Base-by-base conservation (phyloP, 2,888 invertebrate species). In the Leptura quadrifasciata region DNA sequence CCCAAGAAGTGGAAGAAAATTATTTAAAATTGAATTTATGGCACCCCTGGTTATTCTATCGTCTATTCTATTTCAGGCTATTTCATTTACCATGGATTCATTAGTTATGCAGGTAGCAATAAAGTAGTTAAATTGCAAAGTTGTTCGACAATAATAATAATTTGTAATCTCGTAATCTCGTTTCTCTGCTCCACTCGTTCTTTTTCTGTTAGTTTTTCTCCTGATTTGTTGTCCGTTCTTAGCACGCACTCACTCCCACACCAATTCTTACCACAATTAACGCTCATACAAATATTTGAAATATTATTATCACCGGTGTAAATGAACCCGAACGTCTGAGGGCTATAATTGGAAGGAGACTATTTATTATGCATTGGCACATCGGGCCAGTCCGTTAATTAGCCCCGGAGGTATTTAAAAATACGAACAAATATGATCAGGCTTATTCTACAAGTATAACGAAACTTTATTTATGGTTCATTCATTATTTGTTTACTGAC, bases 401-500 rank as follows among this genome's bases (percentile, higher is more conserved):
- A 75, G 39, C 31, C 55, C 74, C 75, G 76, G 20, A 21, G 71
- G 65, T 79, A 82, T 61, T 71, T 71, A 71, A 71, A 81, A 81
- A 75, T 71, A 77, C 52, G 78, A 69, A 68, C 80, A 69, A 39
- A 57, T 35, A 61, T 61, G 18, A 39, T 68, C 60, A 27, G 68
- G 61, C 18, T 61, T 15, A 58, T 31, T 20, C 55, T n/a, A n/a
- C 39, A 15, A 27, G 39, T 27, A 58, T 73, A 73, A 75, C 69
- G 24, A 75, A 70, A 76, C 69, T 24, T 86, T 87, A 87, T 88
- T 88, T 88, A 88, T 87, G 86, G 84, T 85, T 85, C 87, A 87
- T 87, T 88, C 86, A 85, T 87, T 87, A 88, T 88, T 88, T 88
- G 87, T 87, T 88, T 87, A 87, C 86, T 84, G 85, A 85, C 87